Percentiles rank a stretch among this genome's conserved stretches.
Evolutionary conservation across 1,140 invertebrate species (phyloP).

Genomic region (Wasmannia auropunctata): DNA sequence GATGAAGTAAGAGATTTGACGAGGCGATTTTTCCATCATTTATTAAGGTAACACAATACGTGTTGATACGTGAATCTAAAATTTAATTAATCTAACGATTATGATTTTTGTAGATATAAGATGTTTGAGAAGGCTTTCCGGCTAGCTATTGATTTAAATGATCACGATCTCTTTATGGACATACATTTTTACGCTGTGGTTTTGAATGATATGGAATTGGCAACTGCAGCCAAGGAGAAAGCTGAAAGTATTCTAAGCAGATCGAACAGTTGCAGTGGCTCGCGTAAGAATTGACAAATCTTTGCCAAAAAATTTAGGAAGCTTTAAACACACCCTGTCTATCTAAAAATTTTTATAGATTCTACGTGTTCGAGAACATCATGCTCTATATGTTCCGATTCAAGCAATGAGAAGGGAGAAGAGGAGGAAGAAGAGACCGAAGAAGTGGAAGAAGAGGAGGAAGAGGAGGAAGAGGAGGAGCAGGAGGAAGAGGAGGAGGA

Average conservation of each 20-base stretch:
- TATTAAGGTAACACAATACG: conserved; percentile 87
- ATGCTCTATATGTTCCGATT: conserved; percentile 85
- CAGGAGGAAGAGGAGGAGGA: conserved; percentile 73
- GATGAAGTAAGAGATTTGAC: conserved; percentile 91
- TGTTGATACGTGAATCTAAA: not conserved
- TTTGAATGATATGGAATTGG: conserved; percentile 89
- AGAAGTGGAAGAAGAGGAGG: conserved; percentile 81
- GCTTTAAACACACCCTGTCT: not conserved
- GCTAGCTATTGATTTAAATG: conserved; percentile 93
- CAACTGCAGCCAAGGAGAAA: conserved; percentile 90
- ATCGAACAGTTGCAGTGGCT: conserved; percentile 86
- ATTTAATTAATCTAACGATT: conserved; percentile 22
- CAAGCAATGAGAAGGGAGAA: conserved; percentile 82
- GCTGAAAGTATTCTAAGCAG: conserved; percentile 88
- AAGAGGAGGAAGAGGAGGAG: conserved; percentile 81
- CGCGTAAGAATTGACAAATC: conserved; percentile 78
- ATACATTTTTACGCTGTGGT: conserved; percentile 92
- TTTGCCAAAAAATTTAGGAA: not conserved
- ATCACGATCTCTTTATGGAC: conserved; percentile 94
- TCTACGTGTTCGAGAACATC: conserved; percentile 87
- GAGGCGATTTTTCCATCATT: conserved; percentile 91
- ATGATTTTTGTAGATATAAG: conserved; percentile 87
- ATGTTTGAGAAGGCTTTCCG: conserved; percentile 94
- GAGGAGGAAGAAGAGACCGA: conserved; percentile 82
- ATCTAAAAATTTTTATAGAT: conserved; percentile 76